Percentiles rank a stretch among this genome's conserved stretches.
Conservation (phyloP, 2,113 vertebrate species). For the Ptyas mucosa region DNA sequence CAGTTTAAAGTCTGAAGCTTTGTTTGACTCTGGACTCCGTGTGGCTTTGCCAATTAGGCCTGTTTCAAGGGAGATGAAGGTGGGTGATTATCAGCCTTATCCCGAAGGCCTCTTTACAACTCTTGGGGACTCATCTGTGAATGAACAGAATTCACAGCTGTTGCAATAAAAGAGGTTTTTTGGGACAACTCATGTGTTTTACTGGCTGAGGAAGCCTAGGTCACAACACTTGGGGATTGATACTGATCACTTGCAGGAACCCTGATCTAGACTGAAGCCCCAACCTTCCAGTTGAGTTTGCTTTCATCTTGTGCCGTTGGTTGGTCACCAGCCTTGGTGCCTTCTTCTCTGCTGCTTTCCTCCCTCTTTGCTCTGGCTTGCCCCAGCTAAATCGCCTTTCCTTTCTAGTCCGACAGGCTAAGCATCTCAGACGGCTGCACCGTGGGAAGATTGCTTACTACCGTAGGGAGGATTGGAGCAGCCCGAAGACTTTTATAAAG, state of each 20-base stretch:
- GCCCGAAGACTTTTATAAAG: neutral
- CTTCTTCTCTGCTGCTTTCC: neutral
- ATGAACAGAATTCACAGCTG: too few species aligned
- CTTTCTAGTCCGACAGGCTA: slow-evolving; percentile 15
- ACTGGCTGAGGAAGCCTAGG: too few species aligned
- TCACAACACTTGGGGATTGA: too few species aligned
- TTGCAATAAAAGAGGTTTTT: too few species aligned
- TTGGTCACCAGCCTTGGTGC: neutral
- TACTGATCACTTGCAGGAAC: neutral
- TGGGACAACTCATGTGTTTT: too few species aligned
- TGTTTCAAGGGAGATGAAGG: too few species aligned
- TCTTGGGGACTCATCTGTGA: too few species aligned
- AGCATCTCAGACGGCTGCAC: slow-evolving; percentile 10
- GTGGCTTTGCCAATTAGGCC: too few species aligned
- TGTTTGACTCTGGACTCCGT: too few species aligned
- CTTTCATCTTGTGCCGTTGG: neutral
- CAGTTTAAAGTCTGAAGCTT: too few species aligned
- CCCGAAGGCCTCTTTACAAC: too few species aligned
- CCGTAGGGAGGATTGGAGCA: neutral
- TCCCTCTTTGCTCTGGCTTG: neutral
- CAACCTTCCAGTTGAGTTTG: neutral
- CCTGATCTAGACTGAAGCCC: neutral
- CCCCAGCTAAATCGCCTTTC: neutral
- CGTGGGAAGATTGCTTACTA: slow-evolving; percentile 15
- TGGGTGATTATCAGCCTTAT: too few species aligned